phyloP scores from a whole-genome alignment of 1,140 invertebrate species.

The Schlechtendalia chinensis region DNA sequence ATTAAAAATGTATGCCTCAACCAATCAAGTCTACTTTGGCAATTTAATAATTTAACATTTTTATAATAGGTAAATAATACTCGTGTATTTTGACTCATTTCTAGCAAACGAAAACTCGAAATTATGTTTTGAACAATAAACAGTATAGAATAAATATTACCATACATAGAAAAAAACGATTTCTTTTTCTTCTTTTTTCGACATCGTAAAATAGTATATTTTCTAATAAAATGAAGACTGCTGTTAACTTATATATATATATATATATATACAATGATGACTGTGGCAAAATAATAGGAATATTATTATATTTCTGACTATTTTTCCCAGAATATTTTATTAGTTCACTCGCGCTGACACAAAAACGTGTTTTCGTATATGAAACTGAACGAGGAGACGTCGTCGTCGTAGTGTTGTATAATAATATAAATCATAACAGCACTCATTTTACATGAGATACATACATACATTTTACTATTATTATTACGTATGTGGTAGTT shows the following conservation, averaged over 20 bases:
- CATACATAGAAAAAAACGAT: background rate
- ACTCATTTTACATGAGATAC: background rate
- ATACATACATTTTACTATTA: background rate
- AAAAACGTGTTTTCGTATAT: slow-evolving; percentile 16
- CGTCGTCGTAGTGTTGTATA: background rate
- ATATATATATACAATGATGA: background rate
- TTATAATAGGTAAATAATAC: no score
- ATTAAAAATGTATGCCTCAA: no score
- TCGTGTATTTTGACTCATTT: no score
- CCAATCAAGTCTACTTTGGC: no score
- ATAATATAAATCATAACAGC: background rate
- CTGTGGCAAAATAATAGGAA: background rate
- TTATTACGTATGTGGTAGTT: no score
- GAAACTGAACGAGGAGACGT: background rate
- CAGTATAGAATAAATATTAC: background rate
- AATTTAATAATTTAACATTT: no score
- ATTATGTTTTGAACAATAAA: no score
- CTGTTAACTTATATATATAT: background rate
- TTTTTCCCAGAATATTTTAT: slow-evolving; percentile 21
- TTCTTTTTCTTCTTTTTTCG: background rate
- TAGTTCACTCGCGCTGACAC: background rate
- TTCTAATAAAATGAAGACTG: background rate
- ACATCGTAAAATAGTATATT: slow-evolving; percentile 13
- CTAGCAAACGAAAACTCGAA: no score
- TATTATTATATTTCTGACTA: slow-evolving; percentile 25